A percentile compares a stretch with the other conserved stretches of the same genome.
Evolutionary conservation across 1,140 invertebrate genomes (phyloP).

Genomic region (Tetramorium parvispinum): DNA sequence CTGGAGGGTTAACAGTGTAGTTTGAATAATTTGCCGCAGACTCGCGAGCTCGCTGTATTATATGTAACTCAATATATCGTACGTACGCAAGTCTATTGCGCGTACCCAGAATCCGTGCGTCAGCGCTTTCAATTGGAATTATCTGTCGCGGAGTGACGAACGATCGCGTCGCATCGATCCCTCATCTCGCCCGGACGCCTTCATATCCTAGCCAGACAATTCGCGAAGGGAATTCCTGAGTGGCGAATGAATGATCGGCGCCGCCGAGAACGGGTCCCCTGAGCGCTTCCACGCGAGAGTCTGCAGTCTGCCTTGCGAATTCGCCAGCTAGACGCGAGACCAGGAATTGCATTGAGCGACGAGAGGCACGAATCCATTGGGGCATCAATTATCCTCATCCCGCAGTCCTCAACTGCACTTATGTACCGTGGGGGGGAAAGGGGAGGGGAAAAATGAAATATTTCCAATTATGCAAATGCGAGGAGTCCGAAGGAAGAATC

Average conservation of each 20-base stretch:
- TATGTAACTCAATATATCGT: neutral
- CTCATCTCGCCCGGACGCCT: neutral
- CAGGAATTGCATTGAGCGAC: slow-evolving; percentile 54
- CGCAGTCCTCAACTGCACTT: slow-evolving; percentile 8
- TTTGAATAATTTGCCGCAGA: neutral
- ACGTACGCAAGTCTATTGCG: neutral
- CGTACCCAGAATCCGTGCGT: neutral
- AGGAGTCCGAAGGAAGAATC: slow-evolving; percentile 8
- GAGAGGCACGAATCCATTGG: slow-evolving; percentile 6
- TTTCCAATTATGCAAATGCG: slow-evolving; percentile 65
- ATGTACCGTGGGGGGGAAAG: neutral
- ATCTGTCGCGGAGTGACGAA: slow-evolving; percentile 9
- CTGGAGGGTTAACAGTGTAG: no score
- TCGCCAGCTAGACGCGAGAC: slow-evolving; percentile 36
- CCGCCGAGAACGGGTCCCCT: slow-evolving; percentile 37
- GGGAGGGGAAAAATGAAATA: slow-evolving; percentile 34
- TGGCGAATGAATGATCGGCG: neutral
- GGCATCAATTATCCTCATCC: slow-evolving; percentile 48
- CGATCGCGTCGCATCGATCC: slow-evolving; percentile 1
- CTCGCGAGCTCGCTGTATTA: neutral
- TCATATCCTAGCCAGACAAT: neutral
- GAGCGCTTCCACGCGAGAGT: neutral
- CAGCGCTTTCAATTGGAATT: slow-evolving; percentile 12
- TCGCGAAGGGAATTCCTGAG: slow-evolving; percentile 52
- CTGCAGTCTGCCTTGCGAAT: slow-evolving; percentile 55